Base-by-base conservation (phyloP, 2,888 invertebrate species). In the Hybos culiciformis region DNA sequence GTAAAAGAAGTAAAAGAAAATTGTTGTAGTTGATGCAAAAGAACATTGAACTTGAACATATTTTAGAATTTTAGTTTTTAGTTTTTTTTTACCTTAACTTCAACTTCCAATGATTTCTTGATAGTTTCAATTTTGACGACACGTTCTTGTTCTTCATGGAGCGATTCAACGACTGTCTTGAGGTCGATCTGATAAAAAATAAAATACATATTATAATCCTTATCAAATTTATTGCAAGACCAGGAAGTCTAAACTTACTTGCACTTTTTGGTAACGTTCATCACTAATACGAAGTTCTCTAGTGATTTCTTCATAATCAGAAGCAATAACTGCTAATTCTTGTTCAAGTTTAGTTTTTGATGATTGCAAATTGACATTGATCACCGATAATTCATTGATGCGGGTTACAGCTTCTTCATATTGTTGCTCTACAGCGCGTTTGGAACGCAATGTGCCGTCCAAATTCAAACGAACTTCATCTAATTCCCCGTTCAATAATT, bases 281-380 rank as follows among this genome's bases (percentile, higher is more conserved):
- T 94, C 94, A 61, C 81, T 80, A 56, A 91, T 78, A 69, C 87
- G 83, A 61, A 94, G 75, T 69, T 94, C 93, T 72, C 91, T 91
- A 68, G 88, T 87, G 62, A 96, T 87, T 71, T 98, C 98, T 65
- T 98, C 97, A 67, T 97, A 91, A 70, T 98, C 97, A 56, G 88
- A 80, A 54, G 93, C 87, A 57, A 97, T 78, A 55, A 85, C 83
- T 42, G 79, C 71, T 59, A 94, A 73, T 69, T 97, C 96, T 63
- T 90, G 91, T 71, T 96, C 96, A 63, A 96, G 76, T 73, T 93
- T 93, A 63, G 85, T 82, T 77, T 87, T 96, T 69, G 83, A 80
- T 59, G 93, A 87, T 46, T 90, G 82, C 64, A 98, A 74, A 73
- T 91, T 92, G 52, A 93, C 90, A 69, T 97, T 93, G 76, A 90